A percentile compares a stretch with the other conserved stretches of the same genome.
Conservation (phyloP, 2,797 vertebrate species). For the Pantherophis vulpinus region DNA sequence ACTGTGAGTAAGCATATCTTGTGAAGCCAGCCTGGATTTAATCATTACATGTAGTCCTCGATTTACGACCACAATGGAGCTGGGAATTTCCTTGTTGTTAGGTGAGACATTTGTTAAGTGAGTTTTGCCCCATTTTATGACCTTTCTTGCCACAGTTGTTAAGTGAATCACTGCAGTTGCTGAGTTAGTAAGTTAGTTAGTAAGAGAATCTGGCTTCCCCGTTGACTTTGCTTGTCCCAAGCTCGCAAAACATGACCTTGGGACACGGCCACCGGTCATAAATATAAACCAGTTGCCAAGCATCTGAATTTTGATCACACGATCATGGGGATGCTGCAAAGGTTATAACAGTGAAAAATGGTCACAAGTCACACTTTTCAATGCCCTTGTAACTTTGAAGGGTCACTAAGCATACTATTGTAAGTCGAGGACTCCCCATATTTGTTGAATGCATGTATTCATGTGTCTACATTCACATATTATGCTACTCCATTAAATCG, state of each 20-base stretch:
- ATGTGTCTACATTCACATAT: not conserved
- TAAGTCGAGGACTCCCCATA: not conserved
- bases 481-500: not conserved
- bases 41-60: not conserved
- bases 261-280: rapidly evolving
- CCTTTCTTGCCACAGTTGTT: not conserved
- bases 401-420: not conserved
- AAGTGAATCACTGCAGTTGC: not conserved
- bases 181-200: not conserved
- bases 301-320: not conserved
- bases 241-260: not conserved
- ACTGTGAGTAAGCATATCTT: not conserved
- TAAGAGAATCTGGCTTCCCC: not conserved
- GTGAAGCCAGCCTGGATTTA: not conserved
- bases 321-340: not conserved
- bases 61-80: not conserved
- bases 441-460: not conserved
- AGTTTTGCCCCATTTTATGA: not conserved
- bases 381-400: not conserved
- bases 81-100: not conserved
- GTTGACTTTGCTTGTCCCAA: not conserved
- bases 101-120: not conserved
- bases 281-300: not conserved
- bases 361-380: not conserved
- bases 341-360: not conserved